Evolutionary conservation across 1,140 invertebrate genomes (phyloP).

Genomic region (Heliconius congener): DNA sequence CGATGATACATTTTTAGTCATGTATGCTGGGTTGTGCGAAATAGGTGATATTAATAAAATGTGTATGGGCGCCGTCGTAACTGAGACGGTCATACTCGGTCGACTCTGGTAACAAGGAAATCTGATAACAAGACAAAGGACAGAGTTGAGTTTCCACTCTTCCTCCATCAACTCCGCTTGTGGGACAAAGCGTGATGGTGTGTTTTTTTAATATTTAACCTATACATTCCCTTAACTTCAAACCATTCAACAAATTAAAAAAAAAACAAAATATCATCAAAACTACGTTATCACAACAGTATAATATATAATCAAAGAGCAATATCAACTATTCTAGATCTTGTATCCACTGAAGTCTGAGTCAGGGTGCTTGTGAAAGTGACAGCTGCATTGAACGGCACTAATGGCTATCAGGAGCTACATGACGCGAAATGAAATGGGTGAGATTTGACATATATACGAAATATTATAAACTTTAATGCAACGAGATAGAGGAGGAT

Average conservation of each 20-base stretch:
- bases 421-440: constrained; percentile 47
- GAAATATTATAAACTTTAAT: constrained; percentile 31
- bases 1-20: not conserved
- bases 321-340: constrained; percentile 22
- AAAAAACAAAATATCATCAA: not conserved
- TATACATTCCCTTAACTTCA: not conserved
- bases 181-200: too few species aligned
- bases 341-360: constrained; percentile 42
- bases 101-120: too few species aligned
- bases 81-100: too few species aligned
- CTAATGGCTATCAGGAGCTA: constrained; percentile 51
- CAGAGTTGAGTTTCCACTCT: too few species aligned
- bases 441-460: constrained; percentile 39
- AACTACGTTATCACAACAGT: not conserved
- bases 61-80: not conserved
- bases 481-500: constrained; percentile 17
- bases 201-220: too few species aligned
- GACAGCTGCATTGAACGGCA: constrained; percentile 54
- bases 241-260: not conserved
- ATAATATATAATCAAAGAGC: constrained; percentile 5
- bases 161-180: too few species aligned
- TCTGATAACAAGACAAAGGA: too few species aligned
- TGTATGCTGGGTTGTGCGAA: not conserved
- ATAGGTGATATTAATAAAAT: not conserved
- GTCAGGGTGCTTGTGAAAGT: constrained; percentile 53